Conservation (phyloP, 1,140 invertebrate genomes). For the Bombyx mandarina region DNA sequence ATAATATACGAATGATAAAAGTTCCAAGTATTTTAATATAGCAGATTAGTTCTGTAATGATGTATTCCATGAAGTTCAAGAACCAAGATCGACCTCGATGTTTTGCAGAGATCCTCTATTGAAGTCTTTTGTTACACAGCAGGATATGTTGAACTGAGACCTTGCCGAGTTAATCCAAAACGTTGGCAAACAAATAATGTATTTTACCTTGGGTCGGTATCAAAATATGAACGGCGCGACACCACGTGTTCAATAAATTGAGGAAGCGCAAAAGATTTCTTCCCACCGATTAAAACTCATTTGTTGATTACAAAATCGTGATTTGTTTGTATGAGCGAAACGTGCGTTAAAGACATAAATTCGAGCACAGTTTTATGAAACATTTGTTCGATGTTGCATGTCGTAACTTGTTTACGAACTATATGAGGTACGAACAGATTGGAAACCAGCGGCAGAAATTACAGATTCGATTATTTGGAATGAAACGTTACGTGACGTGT, state of each 20-base stretch:
- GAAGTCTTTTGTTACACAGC: slow-evolving; percentile 48
- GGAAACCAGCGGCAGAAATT: too few species aligned
- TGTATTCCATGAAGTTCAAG: too few species aligned
- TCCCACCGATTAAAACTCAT: slow-evolving; percentile 5
- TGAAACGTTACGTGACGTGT: too few species aligned
- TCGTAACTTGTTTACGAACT: too few species aligned
- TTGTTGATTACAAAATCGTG: slow-evolving; percentile 9
- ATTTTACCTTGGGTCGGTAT: slow-evolving; percentile 33
- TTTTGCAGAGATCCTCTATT: background rate
- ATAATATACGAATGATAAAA: too few species aligned
- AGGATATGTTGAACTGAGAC: slow-evolving; percentile 47
- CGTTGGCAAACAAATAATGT: slow-evolving; percentile 44
- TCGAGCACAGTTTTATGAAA: too few species aligned
- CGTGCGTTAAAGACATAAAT: too few species aligned
- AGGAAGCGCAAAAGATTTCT: slow-evolving; percentile 13
- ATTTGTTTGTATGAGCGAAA: background rate
- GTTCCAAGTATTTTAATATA: too few species aligned
- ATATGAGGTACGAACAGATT: too few species aligned
- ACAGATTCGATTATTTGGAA: too few species aligned
- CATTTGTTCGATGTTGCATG: too few species aligned
- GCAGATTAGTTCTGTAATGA: too few species aligned
- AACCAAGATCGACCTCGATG: slow-evolving; percentile 2
- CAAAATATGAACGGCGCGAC: slow-evolving; percentile 24
- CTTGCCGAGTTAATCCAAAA: slow-evolving; percentile 44
- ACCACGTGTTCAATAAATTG: slow-evolving; percentile 5